phyloP scores from a whole-genome alignment of 1,140 invertebrate genomes.

The Hyphantria cunea region DNA sequence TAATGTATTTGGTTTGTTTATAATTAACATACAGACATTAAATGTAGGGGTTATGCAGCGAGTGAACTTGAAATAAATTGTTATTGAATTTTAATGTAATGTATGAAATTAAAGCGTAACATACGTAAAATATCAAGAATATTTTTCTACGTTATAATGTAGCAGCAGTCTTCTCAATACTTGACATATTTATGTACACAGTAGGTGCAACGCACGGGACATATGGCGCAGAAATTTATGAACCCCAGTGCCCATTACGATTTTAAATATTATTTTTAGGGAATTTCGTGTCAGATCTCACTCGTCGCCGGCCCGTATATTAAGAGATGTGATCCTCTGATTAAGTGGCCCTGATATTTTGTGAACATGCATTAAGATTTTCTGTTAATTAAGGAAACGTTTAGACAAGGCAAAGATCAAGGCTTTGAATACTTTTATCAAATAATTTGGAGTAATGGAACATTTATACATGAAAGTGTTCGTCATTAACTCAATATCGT shows the following conservation, averaged over 20 bases:
- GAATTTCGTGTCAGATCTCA: constrained; percentile 81
- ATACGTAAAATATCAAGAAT: constrained; percentile 50
- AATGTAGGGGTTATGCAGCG: neutral
- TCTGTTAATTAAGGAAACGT: constrained; percentile 65
- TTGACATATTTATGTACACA: constrained; percentile 81
- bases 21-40: too few relatives aligned
- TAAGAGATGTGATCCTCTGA: constrained; percentile 79
- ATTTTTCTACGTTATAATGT: constrained; percentile 41
- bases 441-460: too few relatives aligned
- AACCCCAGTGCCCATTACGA: constrained; percentile 77
- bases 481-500: too few relatives aligned
- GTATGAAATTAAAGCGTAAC: neutral
- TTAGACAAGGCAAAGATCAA: neutral
- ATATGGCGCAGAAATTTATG: constrained; percentile 81
- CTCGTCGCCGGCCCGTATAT: constrained; percentile 75
- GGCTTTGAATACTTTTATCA: too few relatives aligned
- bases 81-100: neutral
- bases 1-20: too few relatives aligned
- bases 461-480: too few relatives aligned
- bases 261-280: constrained; percentile 82
- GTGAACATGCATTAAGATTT: constrained; percentile 57
- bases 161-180: constrained; percentile 64
- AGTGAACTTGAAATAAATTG: neutral
- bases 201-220: constrained; percentile 74
- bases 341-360: constrained; percentile 70